Base-by-base conservation (phyloP, 2,888 invertebrate genomes). In the Sphecodes monilicornis region DNA sequence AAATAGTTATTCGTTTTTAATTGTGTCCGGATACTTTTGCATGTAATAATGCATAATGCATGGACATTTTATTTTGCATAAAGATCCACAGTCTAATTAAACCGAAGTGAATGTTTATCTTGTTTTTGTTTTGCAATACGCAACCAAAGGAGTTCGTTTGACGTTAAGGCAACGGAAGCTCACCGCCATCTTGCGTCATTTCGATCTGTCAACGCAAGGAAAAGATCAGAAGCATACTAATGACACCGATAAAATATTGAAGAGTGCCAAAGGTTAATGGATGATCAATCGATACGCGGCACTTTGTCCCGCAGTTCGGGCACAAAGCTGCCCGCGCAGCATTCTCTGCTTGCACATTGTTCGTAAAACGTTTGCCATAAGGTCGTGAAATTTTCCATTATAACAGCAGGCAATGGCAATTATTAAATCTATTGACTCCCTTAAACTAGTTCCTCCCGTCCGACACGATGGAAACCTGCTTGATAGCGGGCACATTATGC, bases 271-370 rank as follows among this genome's bases (percentile, higher is more conserved):
- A 74, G 80, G 84, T 77, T 84, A 85, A 77, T 80, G 76, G 80
- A 85, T 80, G 71, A 80, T 80, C 84, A 74, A 66, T 85, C 84
- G 76, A 85, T 85, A 76, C 54, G 1, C 39, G 43, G 22, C 72
- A 84, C 79, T 79, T 73, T 73, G 85, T 79, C 84, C 74, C 57
- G n/a, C 50, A 29, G 39, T 60, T 74, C 84, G 41, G 50, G 32
- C 32, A 74, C 50, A 77, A 84, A 84, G 60, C 50, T 36, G n/a
- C 41, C 32, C 26, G 29, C 41, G 32, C 41, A 75, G 16, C 39
- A 72, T 29, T 70, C 54, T 36, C 22, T 71, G 43, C 43, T 74
- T 10, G 69, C 69, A 26, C 39, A 64, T n/a, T 71, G 60, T 36
- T 72, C 85, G 43, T 76, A 80, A 84, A 85, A 85, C 74, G 70